Conservation (phyloP, 2,113 vertebrate genomes). For the Bufo bufo region DNA sequence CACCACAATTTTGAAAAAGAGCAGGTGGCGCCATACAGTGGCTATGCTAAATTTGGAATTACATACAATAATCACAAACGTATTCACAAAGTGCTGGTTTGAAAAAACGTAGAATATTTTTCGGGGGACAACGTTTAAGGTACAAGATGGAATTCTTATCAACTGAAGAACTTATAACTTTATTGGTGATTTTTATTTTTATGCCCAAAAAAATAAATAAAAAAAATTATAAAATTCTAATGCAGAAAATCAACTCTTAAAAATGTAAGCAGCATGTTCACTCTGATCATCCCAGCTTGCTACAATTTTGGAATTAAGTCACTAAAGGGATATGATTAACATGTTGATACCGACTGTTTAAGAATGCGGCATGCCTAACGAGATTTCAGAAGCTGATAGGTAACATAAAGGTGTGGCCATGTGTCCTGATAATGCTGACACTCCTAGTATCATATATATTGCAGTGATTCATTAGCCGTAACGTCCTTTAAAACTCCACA, state of each 20-base stretch:
- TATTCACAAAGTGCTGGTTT: too few species aligned
- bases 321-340: constrained; percentile 3
- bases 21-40: too few species aligned
- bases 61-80: too few species aligned
- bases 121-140: too few species aligned
- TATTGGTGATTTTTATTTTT: too few species aligned
- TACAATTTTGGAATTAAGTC: not conserved
- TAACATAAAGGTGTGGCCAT: constrained; percentile 19
- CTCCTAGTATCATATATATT: constrained; percentile 49
- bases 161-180: too few species aligned
- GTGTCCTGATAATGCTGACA: constrained; percentile 22
- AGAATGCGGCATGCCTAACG: not conserved
- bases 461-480: constrained; percentile 23
- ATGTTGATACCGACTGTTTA: not conserved
- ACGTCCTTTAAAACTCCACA: constrained; percentile 1
- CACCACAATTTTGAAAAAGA: too few species aligned
- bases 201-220: too few species aligned
- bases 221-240: too few species aligned
- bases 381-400: not conserved
- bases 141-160: too few species aligned
- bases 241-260: not conserved
- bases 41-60: too few species aligned
- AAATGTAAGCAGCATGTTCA: not conserved
- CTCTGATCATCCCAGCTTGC: not conserved
- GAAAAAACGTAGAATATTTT: too few species aligned